These are phyloP conservation scores for Saccostrea glomerata DNA, from an alignment of 1,140 invertebrate genomes.

Conservation along the genomic window DNA sequence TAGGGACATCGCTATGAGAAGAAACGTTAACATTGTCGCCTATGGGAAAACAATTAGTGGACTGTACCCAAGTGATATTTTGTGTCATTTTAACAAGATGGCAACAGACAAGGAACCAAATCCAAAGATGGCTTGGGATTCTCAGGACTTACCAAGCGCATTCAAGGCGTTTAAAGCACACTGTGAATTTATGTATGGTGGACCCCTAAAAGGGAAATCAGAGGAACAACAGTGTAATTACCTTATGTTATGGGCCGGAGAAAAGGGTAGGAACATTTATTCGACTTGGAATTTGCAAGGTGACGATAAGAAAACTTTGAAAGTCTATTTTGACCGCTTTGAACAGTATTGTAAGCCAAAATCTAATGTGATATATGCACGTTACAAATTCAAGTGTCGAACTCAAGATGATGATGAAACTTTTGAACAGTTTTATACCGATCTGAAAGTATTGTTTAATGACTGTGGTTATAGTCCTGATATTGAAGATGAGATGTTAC, in stretches of 20 bases:
- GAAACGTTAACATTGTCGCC: too few species aligned
- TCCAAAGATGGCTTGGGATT: too few species aligned
- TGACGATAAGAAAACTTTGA: neutral
- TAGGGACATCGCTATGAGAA: too few species aligned
- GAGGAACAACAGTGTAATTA: neutral
- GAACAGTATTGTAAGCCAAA: constrained; percentile 8
- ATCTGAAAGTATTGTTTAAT: constrained; percentile 2
- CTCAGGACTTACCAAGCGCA: neutral
- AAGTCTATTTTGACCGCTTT: neutral
- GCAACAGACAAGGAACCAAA: too few species aligned
- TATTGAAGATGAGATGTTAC: constrained; percentile 49
- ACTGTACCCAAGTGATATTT: too few species aligned
- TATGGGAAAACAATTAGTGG: too few species aligned
- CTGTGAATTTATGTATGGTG: constrained; percentile 19
- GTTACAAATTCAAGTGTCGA: constrained; percentile 6
- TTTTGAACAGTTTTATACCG: constrained; percentile 35
- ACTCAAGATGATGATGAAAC: constrained; percentile 30
- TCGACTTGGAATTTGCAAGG: neutral
- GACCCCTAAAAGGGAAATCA: neutral
- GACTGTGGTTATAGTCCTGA: neutral
- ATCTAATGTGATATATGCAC: constrained; percentile 27
- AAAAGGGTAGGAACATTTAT: neutral
- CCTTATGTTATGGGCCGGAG: neutral
- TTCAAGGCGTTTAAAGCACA: constrained; percentile 33
- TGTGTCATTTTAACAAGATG: too few species aligned